A percentile compares a stretch with the other conserved stretches of the same genome.
phyloP scores from a whole-genome alignment of 1,140 invertebrate genomes.

The Philotrypesis tridentata region DNA sequence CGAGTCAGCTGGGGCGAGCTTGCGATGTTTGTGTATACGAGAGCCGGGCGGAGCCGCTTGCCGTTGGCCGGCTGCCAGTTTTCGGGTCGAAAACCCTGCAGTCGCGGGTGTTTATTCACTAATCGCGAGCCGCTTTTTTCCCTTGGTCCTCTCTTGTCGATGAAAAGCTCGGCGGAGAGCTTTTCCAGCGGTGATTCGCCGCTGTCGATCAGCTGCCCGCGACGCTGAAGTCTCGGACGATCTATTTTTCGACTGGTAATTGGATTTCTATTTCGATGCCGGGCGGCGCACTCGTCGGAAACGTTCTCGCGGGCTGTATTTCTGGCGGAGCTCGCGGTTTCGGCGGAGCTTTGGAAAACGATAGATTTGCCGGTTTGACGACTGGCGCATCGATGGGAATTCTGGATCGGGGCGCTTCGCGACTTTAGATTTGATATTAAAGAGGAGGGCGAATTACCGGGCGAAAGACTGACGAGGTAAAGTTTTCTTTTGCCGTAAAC shows the following conservation, averaged over 20 bases:
- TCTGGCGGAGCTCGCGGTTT: no score
- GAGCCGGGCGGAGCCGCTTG: not conserved
- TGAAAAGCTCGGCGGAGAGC: not conserved
- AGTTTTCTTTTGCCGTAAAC: no score
- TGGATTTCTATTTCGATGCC: not conserved
- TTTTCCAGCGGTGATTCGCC: not conserved
- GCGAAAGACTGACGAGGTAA: no score
- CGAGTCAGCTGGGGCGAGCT: not conserved
- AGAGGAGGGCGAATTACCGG: no score
- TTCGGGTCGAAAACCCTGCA: constrained; percentile 34
- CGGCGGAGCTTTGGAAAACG: no score
- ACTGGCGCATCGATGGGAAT: no score
- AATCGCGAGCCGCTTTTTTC: not conserved
- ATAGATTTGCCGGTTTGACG: no score
- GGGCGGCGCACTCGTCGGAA: not conserved
- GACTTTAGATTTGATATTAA: no score
- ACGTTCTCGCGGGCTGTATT: not conserved
- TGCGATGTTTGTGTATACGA: not conserved
- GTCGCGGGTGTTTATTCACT: constrained; percentile 20
- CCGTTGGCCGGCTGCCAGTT: constrained; percentile 21
- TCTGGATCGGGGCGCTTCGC: no score
- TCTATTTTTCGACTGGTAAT: not conserved
- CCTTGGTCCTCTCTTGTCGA: not conserved
- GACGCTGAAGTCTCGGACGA: no score
- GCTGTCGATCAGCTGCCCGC: not conserved